Base-by-base conservation (phyloP, 2,113 vertebrate species). In the Otus sunia region DNA sequence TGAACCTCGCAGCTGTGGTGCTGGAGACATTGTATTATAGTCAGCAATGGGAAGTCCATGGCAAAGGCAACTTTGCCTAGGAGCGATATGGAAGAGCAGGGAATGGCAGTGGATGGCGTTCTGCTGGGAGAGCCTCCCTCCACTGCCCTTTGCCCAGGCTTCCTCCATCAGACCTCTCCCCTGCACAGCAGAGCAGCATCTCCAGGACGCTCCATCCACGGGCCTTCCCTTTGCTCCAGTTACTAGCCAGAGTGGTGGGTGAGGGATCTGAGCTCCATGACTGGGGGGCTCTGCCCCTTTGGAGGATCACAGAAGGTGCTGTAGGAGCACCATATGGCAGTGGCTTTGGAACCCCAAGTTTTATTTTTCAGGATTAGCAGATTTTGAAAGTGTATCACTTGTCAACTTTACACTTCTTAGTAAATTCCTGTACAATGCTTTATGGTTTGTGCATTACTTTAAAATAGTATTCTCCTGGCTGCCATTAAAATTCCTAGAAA, bases 151-250 rank as follows among this genome's bases (percentile, higher is more conserved):
- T 50, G 18, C 37, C 32, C 5, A 1, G 14, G 3, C 34, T 37
- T 58, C 30, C 47, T 83, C 50, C 1, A 0, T 36, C 53, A 45
- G 59, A 69, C 8, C n/a, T 45, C 34, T 43, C 6, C 1, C 39
- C 23, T 0, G 0, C 17, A 0, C 15, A 2, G 1, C 2, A 5
- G 30, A 55, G 45, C 66, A 30, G 20, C 4, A 1, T 20, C 39
- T 50, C 78, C 1, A 1, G 32, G 49, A 23, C 10, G 6, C 79
- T 73, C 41, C 43, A 17, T 60, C 52, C 11, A 4, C 4, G 3
- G 69, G n/a, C 69, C 19, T 29, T 73, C 37, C 58, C 37, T 68
- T 55, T 29, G 58, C 43, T 55, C 59, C 53, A 55, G 78, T 49
- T 59, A 49, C 49, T 86, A 58, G 41, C 52, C 32, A 16, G 50